These are phyloP conservation scores for Girardinus metallicus DNA, from an alignment of 2,797 vertebrate species.

Conservation along the genomic window DNA sequence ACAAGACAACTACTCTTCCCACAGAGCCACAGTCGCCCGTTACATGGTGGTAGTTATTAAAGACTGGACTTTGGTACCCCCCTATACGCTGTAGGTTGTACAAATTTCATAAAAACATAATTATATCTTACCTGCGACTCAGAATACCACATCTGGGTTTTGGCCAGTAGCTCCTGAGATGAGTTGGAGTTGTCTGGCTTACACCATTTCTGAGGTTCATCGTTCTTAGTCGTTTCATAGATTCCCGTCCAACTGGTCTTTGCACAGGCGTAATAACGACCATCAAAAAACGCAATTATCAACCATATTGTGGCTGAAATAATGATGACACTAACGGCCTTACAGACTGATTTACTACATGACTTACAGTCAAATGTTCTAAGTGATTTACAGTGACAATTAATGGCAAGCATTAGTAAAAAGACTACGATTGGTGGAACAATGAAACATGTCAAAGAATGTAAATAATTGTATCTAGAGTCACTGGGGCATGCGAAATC, in stretches of 20 bases:
- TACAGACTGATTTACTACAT: background rate
- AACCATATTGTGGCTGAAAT: background rate
- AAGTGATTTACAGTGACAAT: too few species aligned
- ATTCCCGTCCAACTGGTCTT: background rate
- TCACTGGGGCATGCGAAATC: background rate
- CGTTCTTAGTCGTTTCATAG: background rate
- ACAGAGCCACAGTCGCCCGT: too few species aligned
- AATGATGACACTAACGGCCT: background rate
- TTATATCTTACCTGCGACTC: background rate
- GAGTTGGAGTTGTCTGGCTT: background rate
- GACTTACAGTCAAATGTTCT: too few species aligned
- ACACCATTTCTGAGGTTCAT: background rate
- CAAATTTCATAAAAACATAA: background rate
- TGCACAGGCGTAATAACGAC: background rate
- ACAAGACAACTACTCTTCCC: too few species aligned
- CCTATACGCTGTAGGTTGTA: too few species aligned
- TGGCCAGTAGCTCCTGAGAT: too few species aligned
- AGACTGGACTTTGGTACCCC: too few species aligned
- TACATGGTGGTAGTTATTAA: too few species aligned
- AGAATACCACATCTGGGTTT: background rate
- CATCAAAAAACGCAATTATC: background rate
- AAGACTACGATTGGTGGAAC: background rate
- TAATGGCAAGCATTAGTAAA: background rate
- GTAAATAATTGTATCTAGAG: fast-evolving
- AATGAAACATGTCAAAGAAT: background rate